Percentiles rank a stretch among this genome's conserved stretches.
phyloP scores from a whole-genome alignment of 2,888 invertebrate genomes.

The Cataglyphis rosenhaueri region DNA sequence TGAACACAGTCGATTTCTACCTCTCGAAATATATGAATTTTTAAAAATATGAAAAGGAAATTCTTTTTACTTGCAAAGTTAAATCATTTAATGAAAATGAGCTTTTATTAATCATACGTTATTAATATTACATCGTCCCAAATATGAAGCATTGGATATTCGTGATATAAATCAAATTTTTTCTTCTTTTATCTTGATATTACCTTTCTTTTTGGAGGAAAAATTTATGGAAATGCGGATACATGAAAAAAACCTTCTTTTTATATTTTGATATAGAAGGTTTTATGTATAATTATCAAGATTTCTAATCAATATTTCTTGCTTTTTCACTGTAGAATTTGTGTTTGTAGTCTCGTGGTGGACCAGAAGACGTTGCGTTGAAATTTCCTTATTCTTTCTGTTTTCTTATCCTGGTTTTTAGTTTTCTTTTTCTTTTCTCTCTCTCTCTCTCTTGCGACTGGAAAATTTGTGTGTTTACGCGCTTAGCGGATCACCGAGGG shows the following conservation, averaged over 20 bases:
- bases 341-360: constrained; percentile 23
- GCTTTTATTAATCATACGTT: neutral
- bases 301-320: neutral
- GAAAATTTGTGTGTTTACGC: constrained; percentile 45
- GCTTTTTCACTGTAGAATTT: neutral
- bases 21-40: neutral
- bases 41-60: neutral
- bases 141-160: neutral
- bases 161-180: neutral
- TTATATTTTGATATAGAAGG: neutral
- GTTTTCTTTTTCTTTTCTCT: constrained; percentile 12
- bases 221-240: neutral
- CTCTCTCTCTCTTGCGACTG: neutral
- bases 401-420: constrained; percentile 20
- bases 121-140: neutral
- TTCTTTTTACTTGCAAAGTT: neutral
- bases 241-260: neutral
- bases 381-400: constrained; percentile 21
- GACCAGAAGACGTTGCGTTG: constrained; percentile 15
- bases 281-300: neutral
- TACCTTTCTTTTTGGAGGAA: neutral
- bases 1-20: too few relatives aligned
- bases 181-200: neutral
- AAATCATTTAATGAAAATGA: neutral
- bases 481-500: neutral